These are phyloP conservation scores for Cybosia mesomella DNA, from an alignment of 2,888 invertebrate genomes.

Conservation along the genomic window DNA sequence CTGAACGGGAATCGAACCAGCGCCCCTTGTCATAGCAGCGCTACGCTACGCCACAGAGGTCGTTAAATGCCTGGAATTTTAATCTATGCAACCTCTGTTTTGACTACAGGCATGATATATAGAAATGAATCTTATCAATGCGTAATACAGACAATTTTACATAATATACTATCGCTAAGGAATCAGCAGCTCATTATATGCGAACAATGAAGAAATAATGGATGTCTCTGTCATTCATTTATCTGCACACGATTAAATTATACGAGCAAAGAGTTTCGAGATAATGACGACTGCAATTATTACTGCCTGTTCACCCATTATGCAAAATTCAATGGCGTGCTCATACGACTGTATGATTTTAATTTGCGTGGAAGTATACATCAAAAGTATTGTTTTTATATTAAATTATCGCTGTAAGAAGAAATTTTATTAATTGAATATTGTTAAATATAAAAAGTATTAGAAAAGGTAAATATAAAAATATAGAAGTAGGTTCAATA, in stretches of 20 bases:
- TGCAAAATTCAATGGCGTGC: constrained; percentile 37
- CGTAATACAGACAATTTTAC: not conserved
- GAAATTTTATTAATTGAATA: not conserved
- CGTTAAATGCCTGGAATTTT: too few species aligned
- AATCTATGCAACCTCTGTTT: too few species aligned
- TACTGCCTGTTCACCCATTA: constrained; percentile 48
- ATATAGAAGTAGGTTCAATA: too few species aligned
- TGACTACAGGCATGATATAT: too few species aligned
- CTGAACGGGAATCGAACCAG: too few species aligned
- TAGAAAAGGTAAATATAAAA: not conserved
- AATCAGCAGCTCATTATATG: constrained; percentile 29
- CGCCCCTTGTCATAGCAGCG: too few species aligned
- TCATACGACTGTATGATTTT: constrained; percentile 43
- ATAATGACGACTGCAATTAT: constrained; percentile 53
- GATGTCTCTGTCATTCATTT: constrained; percentile 27
- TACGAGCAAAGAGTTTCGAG: constrained; percentile 35
- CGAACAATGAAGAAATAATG: constrained; percentile 46
- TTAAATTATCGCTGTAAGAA: not conserved
- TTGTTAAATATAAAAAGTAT: too few species aligned
- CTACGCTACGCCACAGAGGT: too few species aligned
- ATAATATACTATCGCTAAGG: constrained; percentile 9
- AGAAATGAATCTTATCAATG: too few species aligned
- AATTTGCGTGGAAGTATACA: constrained; percentile 32
- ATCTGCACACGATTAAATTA: constrained; percentile 32
- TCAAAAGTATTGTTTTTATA: constrained; percentile 6